Base-by-base conservation (phyloP, 2,113 vertebrate genomes). In the Porphyrio hochstetteri region DNA sequence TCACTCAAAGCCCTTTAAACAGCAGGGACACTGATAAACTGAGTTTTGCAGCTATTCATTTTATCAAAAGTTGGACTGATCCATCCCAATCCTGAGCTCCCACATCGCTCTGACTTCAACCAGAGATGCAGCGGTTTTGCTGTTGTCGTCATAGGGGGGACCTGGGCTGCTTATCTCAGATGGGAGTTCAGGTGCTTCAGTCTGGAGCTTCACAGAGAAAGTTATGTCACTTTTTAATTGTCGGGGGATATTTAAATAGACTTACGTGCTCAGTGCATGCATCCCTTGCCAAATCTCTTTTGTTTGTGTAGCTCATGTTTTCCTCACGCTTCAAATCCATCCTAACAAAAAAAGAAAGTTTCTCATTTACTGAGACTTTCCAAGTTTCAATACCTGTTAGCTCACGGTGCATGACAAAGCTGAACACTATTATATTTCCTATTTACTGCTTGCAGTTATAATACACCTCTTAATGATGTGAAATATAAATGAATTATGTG, bases 401-500 rank as follows among this genome's bases (percentile, higher is more conserved):
- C 82, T 97, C 74, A 90, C 46, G n/a, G 52, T 40, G 78, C 80
- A 69, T 87, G 86, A 97, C 95, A 94, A 90, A 95, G 48, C 85
- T 91, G 92, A 96, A 96, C 83, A 80, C 76, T 93, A 85, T 60
- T 86, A 85, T 92, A 92, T 92, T 95, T 89, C 75, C 75, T 92
- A 80, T 96, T 97, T 96, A 82, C 93, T 91, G 36, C 60, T 95
- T 36, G 33, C 61, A 77, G 59, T 93, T 90, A 60, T 87, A 92
- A 92, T 90, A 61, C 57, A 23, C 27, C 86, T 94, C 60, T 95
- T 97, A 96, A 96, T 92, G 85, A 95, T 95, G 84, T 91, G 92
- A 95, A 97, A 93, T 95, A 94, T 55, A 94, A 96, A 92, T 92
- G 90, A 92, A 91, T 93, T 93, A 82, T 88, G 88, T 60, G 69